Percentiles rank a stretch among this genome's conserved stretches.
Conservation (phyloP, 2,888 invertebrate genomes). For the Sceliomorpha sp. region DNA sequence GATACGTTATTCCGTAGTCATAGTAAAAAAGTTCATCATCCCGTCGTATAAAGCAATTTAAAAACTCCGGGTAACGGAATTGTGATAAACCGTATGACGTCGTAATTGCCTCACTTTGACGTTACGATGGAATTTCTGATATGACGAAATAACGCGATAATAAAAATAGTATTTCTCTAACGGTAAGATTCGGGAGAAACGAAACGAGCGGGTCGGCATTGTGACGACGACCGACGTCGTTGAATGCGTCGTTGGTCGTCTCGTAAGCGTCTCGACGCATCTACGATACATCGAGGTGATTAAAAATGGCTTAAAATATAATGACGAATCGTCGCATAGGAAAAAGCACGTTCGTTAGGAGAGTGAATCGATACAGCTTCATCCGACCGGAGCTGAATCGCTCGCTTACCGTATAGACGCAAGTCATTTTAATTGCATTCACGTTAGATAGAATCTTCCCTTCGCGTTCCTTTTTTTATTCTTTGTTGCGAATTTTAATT, state of each 20-base stretch:
- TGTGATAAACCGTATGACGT: too few relatives aligned
- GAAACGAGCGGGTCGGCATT: too few relatives aligned
- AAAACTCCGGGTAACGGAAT: too few relatives aligned
- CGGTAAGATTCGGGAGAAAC: too few relatives aligned
- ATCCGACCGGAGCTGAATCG: conserved; percentile 44
- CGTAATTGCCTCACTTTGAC: too few relatives aligned
- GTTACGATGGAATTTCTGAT: too few relatives aligned
- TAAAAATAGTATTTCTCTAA: too few relatives aligned
- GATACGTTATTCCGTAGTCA: too few relatives aligned
- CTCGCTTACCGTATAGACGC: conserved; percentile 43
- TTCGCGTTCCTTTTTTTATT: conserved; percentile 51
- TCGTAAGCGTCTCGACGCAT: conserved; percentile 9
- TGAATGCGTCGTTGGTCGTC: conserved; percentile 6
- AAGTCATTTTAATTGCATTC: conserved; percentile 65
- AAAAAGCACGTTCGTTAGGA: conserved; percentile 39
- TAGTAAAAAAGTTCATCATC: too few relatives aligned
- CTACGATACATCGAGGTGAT: conserved; percentile 43
- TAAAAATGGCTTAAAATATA: conserved; percentile 53
- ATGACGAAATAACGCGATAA: too few relatives aligned
- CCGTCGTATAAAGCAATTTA: too few relatives aligned
- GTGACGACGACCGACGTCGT: too few relatives aligned
- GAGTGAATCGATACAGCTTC: conserved; percentile 44
- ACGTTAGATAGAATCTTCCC: conserved; percentile 59
- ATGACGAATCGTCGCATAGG: conserved; percentile 46
- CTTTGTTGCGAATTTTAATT: conserved; percentile 70